phyloP scores from a whole-genome alignment of 2,888 invertebrate species.

The Nomada flava region DNA sequence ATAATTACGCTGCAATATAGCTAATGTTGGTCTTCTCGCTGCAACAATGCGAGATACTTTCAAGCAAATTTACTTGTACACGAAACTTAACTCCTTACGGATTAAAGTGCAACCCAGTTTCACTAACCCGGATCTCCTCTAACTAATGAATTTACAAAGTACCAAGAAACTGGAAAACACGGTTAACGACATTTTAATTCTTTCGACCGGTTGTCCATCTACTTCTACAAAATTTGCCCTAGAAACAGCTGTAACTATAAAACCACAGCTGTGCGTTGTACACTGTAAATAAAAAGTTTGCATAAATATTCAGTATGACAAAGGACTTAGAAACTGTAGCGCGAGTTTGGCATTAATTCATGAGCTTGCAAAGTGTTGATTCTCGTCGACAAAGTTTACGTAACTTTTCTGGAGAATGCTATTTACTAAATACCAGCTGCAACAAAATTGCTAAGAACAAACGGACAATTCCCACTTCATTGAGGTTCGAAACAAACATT shows the following conservation, averaged over 20 bases:
- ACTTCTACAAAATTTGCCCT: not conserved
- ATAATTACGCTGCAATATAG: not conserved
- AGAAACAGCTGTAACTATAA: too few relatives aligned
- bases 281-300: not conserved
- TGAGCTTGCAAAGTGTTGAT: too few relatives aligned
- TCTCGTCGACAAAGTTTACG: too few relatives aligned
- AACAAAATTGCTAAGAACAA: too few relatives aligned
- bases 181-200: slow-evolving; percentile 18
- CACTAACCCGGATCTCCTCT: slow-evolving; percentile 15
- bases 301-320: not conserved
- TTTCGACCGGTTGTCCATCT: not conserved
- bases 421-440: too few relatives aligned
- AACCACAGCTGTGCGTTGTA: not conserved
- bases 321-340: not conserved
- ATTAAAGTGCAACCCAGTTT: slow-evolving; percentile 31
- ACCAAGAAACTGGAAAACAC: slow-evolving; percentile 2
- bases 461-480: too few relatives aligned
- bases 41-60: slow-evolving; percentile 18
- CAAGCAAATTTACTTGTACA: slow-evolving; percentile 15
- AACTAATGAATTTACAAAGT: slow-evolving; percentile 28
- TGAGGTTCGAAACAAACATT: too few relatives aligned
- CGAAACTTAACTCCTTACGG: slow-evolving; percentile 23
- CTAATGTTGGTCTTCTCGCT: not conserved
- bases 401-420: too few relatives aligned
- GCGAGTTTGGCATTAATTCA: too few relatives aligned